Base-by-base conservation (phyloP, 2,888 invertebrate genomes). In the Tetragonula carbonaria region DNA sequence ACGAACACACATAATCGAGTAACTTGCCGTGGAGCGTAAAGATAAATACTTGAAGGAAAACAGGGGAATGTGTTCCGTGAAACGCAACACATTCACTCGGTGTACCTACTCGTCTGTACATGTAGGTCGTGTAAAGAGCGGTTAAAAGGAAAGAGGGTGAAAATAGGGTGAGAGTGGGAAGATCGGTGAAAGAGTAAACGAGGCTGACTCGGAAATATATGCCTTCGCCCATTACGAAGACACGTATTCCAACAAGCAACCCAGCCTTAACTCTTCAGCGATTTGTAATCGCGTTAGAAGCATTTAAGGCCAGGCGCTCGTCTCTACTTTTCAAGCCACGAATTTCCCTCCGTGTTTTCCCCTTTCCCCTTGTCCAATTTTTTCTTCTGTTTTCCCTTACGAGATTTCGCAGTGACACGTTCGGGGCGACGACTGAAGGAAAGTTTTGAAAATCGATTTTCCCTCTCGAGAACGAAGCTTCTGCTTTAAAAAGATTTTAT, bases 191-290 rank as follows among this genome's bases (percentile, higher is more conserved):
- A 85, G 74, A 72, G 80, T 78, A 87, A 87, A 87, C 78, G 87
- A 82, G 79, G 78, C 85, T 87, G 86, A 89, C 86, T 88, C 78
- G 90, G 88, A 91, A 91, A 90, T 88, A 91, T 91, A 88, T 90
- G 87, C 80, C 87, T 83, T 73, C 79, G 45, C 78, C 86, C 83
- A 84, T 91, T 88, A 90, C 90, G 81, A 90, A 88, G 90, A 88
- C 86, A 82, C 88, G 87, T 86, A 87, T 73, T 66, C 66, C 65
- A 51, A 55, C 75, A 33, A 78, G 78, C 72, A 84, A 86, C 86
- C 83, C 78, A 80, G 82, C 82, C 82, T 88, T 88, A 87, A 84
- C 86, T 81, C 82, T 76, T 80, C 89, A 85, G 88, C 90, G 90
- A 91, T 91, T 92, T 90, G 90, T 91, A 62, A 91, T 87, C 80